Conservation (phyloP, 2,888 invertebrate genomes). For the Chymomyza caudatula region DNA sequence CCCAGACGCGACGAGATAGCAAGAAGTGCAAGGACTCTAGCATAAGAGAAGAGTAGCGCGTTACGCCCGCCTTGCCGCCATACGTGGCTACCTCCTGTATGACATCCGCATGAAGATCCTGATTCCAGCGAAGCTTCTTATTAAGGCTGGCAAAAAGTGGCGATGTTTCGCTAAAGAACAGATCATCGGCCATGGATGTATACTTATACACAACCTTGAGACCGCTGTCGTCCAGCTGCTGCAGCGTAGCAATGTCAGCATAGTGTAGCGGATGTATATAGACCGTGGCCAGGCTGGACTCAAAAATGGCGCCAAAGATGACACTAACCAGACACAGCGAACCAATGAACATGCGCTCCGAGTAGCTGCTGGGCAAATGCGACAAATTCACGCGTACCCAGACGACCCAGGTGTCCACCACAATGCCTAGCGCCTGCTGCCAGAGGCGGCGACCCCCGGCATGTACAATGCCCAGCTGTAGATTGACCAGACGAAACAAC, state of each 20-base stretch:
- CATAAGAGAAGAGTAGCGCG: conserved; percentile 68
- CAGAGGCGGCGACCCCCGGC: conserved; percentile 23
- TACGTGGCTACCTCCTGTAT: conserved; percentile 57
- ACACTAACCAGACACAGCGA: conserved; percentile 76
- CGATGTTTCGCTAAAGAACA: conserved; percentile 76
- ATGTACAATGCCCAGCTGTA: conserved; percentile 47
- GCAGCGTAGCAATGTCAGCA: conserved; percentile 76
- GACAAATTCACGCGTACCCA: conserved; percentile 75
- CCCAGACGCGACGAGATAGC: conserved; percentile 60
- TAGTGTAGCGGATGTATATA: conserved; percentile 77
- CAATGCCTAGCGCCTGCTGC: conserved; percentile 63
- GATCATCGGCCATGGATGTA: conserved; percentile 76
- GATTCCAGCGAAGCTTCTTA: conserved; percentile 61
- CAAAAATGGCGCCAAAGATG: conserved; percentile 77
- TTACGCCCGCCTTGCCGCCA: conserved; percentile 72
- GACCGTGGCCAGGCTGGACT: conserved; percentile 78
- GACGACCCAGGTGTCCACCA: conserved; percentile 75
- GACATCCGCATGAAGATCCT: conserved; percentile 65
- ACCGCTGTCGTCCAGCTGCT: conserved; percentile 75
- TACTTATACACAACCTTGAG: conserved; percentile 76
- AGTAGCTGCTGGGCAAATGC: conserved; percentile 72
- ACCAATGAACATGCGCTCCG: conserved; percentile 75
- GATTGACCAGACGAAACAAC: conserved; percentile 61
- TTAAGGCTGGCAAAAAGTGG: conserved; percentile 73
- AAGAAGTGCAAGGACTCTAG: conserved; percentile 68